These are phyloP conservation scores for Python bivittatus DNA, from an alignment of 2,113 vertebrate species.

Conservation along the genomic window DNA sequence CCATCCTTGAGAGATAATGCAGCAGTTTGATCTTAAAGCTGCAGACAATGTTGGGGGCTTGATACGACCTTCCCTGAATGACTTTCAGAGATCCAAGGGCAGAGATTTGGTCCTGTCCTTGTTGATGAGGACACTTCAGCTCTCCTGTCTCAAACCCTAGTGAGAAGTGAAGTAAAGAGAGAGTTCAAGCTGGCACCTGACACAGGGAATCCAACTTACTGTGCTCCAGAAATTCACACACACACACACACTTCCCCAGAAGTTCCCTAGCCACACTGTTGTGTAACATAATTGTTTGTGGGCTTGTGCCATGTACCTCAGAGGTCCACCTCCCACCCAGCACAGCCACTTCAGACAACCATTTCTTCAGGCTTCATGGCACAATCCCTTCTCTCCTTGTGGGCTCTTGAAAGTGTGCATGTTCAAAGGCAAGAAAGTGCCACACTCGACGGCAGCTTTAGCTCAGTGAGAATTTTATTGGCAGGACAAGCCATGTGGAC, in stretches of 20 bases:
- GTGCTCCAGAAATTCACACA: background rate
- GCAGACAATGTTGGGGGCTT: background rate
- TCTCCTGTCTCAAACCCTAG: background rate
- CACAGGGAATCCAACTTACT: background rate
- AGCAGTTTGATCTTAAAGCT: background rate
- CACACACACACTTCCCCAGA: background rate
- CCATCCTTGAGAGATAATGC: background rate
- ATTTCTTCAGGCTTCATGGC: background rate
- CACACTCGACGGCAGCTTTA: background rate
- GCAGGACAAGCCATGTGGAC: background rate
- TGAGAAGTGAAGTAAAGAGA: background rate
- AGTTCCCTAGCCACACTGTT: too few species aligned
- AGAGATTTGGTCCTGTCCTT: background rate
- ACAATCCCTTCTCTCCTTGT: background rate
- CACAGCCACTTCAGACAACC: background rate
- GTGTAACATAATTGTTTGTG: background rate
- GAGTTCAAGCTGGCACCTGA: background rate
- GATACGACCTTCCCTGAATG: background rate
- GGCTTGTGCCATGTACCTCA: background rate
- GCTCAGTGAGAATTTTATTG: constrained; percentile 3
- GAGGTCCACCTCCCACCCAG: too few species aligned
- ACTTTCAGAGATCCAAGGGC: background rate
- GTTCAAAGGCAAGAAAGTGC: background rate
- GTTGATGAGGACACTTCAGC: background rate
- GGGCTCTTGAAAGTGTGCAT: background rate